Percentiles rank a stretch among this genome's conserved stretches.
These are phyloP conservation scores for Phainopepla nitens DNA, from an alignment of 2,113 vertebrate genomes.

Conservation along the genomic window DNA sequence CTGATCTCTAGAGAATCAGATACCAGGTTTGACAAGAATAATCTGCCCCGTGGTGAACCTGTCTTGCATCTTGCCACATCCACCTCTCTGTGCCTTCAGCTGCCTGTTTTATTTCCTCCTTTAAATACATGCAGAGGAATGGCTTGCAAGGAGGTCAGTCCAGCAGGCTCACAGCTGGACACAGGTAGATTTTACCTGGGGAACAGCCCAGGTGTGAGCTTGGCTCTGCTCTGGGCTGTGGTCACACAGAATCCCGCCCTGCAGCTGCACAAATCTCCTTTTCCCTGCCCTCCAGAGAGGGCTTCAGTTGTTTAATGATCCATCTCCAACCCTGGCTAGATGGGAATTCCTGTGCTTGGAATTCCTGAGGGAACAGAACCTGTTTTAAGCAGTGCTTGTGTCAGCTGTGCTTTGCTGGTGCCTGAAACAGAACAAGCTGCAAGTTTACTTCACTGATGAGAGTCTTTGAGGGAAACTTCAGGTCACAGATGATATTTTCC, in stretches of 20 bases:
- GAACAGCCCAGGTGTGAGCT: not conserved
- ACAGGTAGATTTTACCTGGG: not conserved
- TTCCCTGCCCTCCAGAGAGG: not conserved
- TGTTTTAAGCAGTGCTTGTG: not conserved
- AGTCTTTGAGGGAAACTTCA: not conserved
- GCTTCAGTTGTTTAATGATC: not conserved
- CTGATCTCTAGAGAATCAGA: not conserved
- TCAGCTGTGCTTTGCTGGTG: not conserved
- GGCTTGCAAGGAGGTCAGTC: not conserved
- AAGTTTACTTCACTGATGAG: not conserved
- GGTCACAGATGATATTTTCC: not conserved
- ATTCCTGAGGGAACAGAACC: not conserved
- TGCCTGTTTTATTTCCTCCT: not conserved
- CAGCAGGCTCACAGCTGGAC: not conserved
- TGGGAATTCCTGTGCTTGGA: not conserved
- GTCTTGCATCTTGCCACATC: not conserved
- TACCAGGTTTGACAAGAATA: not conserved
- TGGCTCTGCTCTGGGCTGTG: not conserved
- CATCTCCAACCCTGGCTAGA: not conserved
- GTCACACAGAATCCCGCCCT: not conserved
- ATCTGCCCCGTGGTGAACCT: not conserved
- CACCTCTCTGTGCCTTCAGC: not conserved
- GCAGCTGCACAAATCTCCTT: not conserved
- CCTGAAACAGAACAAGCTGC: not conserved
- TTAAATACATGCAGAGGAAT: rapidly evolving